Evolutionary conservation across 2,797 vertebrate genomes (phyloP).

Genomic region (Diceros bicornis): DNA sequence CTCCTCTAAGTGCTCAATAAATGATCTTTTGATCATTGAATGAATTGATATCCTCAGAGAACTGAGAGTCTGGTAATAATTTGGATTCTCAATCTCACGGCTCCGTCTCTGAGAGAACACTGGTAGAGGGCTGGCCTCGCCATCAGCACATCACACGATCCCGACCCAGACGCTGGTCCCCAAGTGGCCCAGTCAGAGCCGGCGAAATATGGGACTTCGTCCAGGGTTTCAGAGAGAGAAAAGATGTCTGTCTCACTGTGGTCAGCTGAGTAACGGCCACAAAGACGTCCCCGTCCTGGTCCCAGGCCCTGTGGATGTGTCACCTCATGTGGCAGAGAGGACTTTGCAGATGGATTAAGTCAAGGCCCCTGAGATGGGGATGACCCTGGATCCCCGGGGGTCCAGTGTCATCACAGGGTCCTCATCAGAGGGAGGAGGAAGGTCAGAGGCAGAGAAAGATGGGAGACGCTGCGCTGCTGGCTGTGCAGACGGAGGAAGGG

Average conservation of each 20-base stretch:
- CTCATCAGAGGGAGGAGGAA: background rate
- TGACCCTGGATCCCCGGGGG: background rate
- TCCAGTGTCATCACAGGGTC: background rate
- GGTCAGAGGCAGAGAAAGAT: background rate
- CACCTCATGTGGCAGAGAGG: background rate
- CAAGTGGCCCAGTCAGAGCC: background rate
- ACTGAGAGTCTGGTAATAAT: background rate
- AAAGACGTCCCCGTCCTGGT: fast-evolving
- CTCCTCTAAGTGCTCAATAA: background rate
- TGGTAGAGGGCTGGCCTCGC: background rate
- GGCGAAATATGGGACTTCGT: background rate
- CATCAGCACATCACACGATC: no score
- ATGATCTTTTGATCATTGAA: background rate
- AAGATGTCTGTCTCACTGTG: no score
- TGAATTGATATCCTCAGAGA: background rate
- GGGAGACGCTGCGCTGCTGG: fast-evolving
- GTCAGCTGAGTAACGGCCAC: background rate
- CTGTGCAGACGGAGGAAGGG: background rate
- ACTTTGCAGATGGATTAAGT: background rate
- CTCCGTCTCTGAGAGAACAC: background rate
- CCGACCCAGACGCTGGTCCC: background rate
- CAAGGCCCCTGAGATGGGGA: background rate
- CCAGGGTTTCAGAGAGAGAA: background rate
- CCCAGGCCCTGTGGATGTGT: background rate
- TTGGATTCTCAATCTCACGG: background rate